These are phyloP conservation scores for Euschistus heros DNA, from an alignment of 1,140 invertebrate species.

Conservation along the genomic window DNA sequence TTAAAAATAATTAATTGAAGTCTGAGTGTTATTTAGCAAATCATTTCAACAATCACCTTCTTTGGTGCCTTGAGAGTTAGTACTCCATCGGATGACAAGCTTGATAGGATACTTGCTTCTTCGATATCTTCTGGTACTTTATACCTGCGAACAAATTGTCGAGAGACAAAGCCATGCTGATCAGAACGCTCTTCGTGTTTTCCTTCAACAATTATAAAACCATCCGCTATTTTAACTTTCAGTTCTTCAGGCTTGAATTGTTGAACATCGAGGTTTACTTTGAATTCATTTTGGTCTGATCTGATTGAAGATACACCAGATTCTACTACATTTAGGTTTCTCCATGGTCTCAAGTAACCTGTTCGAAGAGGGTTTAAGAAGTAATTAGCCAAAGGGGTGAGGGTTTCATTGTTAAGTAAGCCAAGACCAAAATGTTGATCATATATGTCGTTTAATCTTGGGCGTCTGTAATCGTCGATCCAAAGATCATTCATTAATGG, in stretches of 20 bases:
- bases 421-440: conserved; percentile 21
- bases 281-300: conserved; percentile 23
- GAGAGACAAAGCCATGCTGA: conserved; percentile 48
- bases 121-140: conserved; percentile 49
- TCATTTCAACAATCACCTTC: conserved; percentile 24
- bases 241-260: conserved; percentile 73
- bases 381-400: background rate
- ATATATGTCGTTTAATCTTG: conserved; percentile 3
- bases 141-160: conserved; percentile 53
- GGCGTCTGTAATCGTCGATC: conserved; percentile 18
- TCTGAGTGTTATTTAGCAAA: no score
- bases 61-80: conserved; percentile 48
- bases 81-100: conserved; percentile 49
- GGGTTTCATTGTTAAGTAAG: background rate
- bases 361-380: conserved; percentile 9
- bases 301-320: conserved; percentile 15
- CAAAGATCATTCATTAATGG: conserved; percentile 19
- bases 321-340: background rate
- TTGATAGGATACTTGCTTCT: conserved; percentile 44
- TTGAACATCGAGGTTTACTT: conserved; percentile 57
- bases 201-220: conserved; percentile 52
- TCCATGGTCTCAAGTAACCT: conserved; percentile 24
- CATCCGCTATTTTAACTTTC: conserved; percentile 54
- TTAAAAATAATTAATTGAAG: no score
- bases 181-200: conserved; percentile 57